Percentiles rank a stretch among this genome's conserved stretches.
phyloP scores from a whole-genome alignment of 2,113 vertebrate genomes.

The Platanista minor region DNA sequence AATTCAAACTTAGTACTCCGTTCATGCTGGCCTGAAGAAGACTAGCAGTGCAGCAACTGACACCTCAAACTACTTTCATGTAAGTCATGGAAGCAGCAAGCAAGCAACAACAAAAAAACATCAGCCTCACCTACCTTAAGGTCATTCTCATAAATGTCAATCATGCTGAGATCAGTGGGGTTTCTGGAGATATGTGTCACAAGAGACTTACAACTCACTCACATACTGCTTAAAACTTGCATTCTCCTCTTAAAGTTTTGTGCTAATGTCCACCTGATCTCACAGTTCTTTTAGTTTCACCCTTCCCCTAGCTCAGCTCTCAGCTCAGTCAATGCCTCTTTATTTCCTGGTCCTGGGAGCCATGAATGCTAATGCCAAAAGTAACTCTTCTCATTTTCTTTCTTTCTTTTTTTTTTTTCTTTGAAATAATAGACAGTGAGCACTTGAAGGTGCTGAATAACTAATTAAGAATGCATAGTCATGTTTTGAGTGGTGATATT shows the following conservation, averaged over 20 bases:
- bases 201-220: conserved; percentile 11
- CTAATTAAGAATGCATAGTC: neutral
- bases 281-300: neutral
- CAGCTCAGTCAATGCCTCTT: neutral
- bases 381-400: neutral
- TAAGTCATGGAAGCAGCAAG: conserved; percentile 56
- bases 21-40: conserved; percentile 56
- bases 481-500: neutral
- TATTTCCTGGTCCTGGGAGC: neutral
- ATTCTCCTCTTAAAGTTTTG: conserved; percentile 46
- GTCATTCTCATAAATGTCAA: conserved; percentile 62
- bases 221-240: conserved; percentile 2
- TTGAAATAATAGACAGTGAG: neutral
- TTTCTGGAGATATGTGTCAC: neutral
- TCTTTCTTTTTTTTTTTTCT: neutral
- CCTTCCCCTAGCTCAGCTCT: neutral
- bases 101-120: conserved; percentile 1
- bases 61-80: conserved; percentile 41
- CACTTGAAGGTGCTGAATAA: neutral
- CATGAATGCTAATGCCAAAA: neutral
- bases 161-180: conserved; percentile 50
- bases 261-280: conserved; percentile 46
- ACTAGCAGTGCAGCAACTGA: conserved; percentile 27
- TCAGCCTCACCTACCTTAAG: conserved; percentile 43
- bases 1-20: conserved; percentile 31